Evolutionary conservation across 30 jellyfish, hydroid and myxozoan species (phyloP).

Genomic region (Mastigias papua): DNA sequence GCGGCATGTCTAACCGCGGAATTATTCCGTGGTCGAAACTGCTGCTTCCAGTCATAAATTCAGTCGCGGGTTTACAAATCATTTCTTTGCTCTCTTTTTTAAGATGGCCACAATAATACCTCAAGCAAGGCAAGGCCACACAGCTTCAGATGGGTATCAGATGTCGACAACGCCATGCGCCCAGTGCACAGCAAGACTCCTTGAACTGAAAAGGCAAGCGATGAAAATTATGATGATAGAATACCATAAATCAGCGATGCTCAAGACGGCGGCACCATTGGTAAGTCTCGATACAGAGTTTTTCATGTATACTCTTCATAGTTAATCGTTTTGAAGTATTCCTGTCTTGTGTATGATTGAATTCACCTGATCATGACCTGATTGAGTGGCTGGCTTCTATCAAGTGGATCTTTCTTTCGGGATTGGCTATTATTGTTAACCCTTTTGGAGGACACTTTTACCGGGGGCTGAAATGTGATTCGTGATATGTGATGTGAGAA

Average conservation of each 20-base stretch:
- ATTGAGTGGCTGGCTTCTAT: no score
- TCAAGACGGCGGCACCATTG: slow-evolving; percentile 76
- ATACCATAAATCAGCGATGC: slow-evolving; percentile 78
- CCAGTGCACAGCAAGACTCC: slow-evolving; percentile 84
- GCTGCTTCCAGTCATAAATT: slow-evolving; percentile 73
- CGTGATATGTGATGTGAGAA: no score
- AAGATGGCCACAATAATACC: slow-evolving; percentile 74
- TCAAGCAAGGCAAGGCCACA: slow-evolving; percentile 67
- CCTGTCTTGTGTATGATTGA: no score
- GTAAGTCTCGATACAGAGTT: slow-evolving; percentile 57
- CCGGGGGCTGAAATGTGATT: no score
- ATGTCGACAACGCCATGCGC: slow-evolving; percentile 66
- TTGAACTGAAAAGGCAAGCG: slow-evolving; percentile 95
- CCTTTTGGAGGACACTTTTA: no score
- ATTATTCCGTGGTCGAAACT: slow-evolving; percentile 35
- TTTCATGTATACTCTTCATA: not conserved
- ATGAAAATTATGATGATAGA: slow-evolving; percentile 90
- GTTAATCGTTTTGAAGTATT: no score
- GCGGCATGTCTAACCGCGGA: slow-evolving; percentile 82
- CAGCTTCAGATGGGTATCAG: slow-evolving; percentile 52
- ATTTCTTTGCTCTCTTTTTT: slow-evolving; percentile 15
- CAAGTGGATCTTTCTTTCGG: no score
- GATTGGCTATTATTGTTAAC: no score
- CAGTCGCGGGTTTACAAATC: slow-evolving; percentile 24
- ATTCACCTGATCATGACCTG: no score